phyloP scores from a whole-genome alignment of 2,797 vertebrate genomes.

The Vipera latastei region DNA sequence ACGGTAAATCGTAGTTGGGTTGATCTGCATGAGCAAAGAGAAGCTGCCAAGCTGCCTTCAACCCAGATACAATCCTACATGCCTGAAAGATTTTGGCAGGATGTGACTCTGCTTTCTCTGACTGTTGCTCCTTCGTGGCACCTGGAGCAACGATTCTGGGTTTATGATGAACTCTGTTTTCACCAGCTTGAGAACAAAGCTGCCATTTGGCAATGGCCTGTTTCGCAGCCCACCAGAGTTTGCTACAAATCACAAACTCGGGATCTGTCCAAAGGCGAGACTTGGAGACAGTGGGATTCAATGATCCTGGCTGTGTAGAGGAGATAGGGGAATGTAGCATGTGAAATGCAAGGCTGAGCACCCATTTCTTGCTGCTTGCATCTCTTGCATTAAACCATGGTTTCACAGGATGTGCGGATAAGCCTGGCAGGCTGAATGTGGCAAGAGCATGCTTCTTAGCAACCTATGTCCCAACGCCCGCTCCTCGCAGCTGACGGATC shows the following conservation, averaged over 20 bases:
- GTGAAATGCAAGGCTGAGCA: neutral
- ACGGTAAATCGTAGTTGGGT: neutral
- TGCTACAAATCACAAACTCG: neutral
- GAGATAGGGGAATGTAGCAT: neutral
- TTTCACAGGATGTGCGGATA: neutral
- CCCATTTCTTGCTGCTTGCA: neutral
- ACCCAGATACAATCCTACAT: neutral
- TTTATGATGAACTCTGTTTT: neutral
- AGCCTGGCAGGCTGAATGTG: neutral
- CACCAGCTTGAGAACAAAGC: neutral
- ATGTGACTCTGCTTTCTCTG: neutral
- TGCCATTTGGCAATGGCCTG: neutral
- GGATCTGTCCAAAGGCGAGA: neutral
- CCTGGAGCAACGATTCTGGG: neutral
- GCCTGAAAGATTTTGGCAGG: neutral
- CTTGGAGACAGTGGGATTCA: neutral
- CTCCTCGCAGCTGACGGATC: neutral
- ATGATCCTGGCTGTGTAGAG: neutral
- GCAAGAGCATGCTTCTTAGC: neutral
- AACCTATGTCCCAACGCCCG: neutral
- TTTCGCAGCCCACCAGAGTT: neutral
- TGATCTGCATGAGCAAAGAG: neutral
- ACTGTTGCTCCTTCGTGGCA: neutral
- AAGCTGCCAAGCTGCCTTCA: neutral
- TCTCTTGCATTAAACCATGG: neutral